A percentile compares a stretch with the other conserved stretches of the same genome.
phyloP scores from a whole-genome alignment of 2,113 vertebrate genomes.

The Glaucidium brasilianum region DNA sequence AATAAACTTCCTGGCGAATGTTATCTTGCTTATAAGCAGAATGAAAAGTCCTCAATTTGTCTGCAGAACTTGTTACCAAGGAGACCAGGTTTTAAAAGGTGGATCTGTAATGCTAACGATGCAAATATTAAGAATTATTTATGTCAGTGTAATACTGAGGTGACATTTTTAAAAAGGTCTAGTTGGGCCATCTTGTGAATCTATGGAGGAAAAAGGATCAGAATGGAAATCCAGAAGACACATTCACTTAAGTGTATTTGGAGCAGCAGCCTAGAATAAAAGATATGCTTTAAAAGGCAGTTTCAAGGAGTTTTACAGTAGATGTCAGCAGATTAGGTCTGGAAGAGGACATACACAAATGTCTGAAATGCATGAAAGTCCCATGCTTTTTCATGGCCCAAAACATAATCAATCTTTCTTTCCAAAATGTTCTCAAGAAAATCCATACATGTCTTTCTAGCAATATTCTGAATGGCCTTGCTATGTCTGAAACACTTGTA shows the following conservation, averaged over 20 bases:
- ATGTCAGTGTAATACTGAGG: background rate
- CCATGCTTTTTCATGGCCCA: background rate
- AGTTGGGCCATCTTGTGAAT: background rate
- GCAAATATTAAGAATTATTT: background rate
- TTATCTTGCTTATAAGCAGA: background rate
- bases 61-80: background rate
- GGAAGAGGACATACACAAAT: background rate
- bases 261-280: background rate
- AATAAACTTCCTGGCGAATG: background rate
- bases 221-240: background rate
- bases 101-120: background rate
- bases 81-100: background rate
- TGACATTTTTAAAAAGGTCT: background rate
- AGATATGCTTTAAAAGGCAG: background rate
- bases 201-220: background rate
- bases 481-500: background rate
- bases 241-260: background rate
- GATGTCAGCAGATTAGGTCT: background rate
- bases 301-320: background rate
- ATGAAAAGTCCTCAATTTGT: background rate
- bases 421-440: background rate
- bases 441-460: rapidly evolving
- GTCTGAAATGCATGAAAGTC: rapidly evolving
- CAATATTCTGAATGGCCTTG: background rate
- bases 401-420: background rate